These are phyloP conservation scores for Octodon degus DNA, from an alignment of 2,113 vertebrate species.

Conservation along the genomic window DNA sequence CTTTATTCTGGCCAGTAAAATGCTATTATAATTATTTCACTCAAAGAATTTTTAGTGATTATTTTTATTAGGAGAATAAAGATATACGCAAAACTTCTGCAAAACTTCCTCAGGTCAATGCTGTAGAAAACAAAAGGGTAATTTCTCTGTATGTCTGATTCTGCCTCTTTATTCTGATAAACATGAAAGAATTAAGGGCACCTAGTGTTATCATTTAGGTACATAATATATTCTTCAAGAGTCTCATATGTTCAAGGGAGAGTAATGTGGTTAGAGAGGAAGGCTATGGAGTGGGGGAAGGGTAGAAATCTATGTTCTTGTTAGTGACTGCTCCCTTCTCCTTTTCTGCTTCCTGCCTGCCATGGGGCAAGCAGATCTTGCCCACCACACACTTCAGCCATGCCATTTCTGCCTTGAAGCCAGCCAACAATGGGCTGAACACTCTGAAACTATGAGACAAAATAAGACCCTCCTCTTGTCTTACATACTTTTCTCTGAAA, in stretches of 20 bases:
- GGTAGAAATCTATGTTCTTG: not conserved
- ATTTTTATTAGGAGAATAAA: not conserved
- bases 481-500: not conserved
- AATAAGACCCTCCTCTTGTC: not conserved
- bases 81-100: not conserved
- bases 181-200: not conserved
- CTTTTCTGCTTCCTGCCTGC: not conserved
- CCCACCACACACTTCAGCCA: not conserved
- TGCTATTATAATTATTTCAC: not conserved
- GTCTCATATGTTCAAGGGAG: not conserved
- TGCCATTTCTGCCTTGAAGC: not conserved
- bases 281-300: not conserved
- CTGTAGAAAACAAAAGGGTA: not conserved
- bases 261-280: not conserved
- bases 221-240: not conserved
- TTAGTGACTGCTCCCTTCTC: not conserved
- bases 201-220: not conserved
- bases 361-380: not conserved
- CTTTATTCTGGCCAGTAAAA: not conserved
- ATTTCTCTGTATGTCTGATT: not conserved
- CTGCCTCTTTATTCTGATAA: not conserved
- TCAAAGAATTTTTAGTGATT: not conserved
- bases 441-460: not conserved
- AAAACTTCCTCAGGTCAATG: not conserved
- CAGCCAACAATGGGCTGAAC: not conserved